Evolutionary conservation across 2,797 vertebrate species (phyloP).

Genomic region (Cynopterus sphinx): DNA sequence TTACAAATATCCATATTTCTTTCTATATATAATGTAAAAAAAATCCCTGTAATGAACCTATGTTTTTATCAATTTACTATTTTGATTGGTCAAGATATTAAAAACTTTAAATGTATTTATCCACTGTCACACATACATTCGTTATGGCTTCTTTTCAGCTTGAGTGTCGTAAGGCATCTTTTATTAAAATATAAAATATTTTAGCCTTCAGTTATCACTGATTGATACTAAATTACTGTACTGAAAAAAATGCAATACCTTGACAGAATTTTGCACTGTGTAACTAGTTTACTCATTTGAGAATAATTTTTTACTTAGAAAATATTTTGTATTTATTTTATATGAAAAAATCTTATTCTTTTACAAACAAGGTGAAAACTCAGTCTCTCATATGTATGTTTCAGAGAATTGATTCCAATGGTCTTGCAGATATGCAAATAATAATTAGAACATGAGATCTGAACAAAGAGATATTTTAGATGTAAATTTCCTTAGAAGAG

Average conservation of each 20-base stretch:
- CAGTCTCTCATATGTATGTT: neutral
- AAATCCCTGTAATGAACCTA: neutral
- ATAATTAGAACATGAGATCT: neutral
- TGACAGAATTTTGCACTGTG: neutral
- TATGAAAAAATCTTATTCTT: neutral
- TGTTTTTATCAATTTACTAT: neutral
- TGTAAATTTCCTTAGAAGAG: neutral
- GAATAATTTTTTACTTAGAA: neutral
- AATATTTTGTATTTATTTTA: neutral
- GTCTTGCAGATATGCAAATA: neutral
- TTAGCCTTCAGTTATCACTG: neutral
- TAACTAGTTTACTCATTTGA: neutral
- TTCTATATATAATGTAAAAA: neutral
- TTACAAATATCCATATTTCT: neutral
- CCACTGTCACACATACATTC: neutral
- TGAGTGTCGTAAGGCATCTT: neutral
- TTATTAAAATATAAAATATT: neutral
- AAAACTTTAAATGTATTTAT: neutral
- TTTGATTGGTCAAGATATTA: neutral
- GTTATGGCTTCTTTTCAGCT: neutral
- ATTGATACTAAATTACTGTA: neutral
- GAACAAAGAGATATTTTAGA: neutral
- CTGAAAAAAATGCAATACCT: neutral
- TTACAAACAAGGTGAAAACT: neutral
- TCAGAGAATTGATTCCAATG: neutral